Base-by-base conservation (phyloP, 2,888 invertebrate genomes). In the Brachylomia viminalis region DNA sequence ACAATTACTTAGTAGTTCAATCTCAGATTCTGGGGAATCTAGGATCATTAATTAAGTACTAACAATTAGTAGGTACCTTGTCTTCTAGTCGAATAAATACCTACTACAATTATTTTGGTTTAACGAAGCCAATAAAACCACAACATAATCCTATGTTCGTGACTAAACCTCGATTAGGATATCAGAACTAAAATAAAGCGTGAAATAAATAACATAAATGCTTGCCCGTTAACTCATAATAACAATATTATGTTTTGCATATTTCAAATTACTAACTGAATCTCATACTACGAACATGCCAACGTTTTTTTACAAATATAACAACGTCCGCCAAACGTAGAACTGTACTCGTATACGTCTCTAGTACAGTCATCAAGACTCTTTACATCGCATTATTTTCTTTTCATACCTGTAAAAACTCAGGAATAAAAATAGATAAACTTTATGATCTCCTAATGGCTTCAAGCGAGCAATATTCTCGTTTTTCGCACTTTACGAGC, bases 331-430 rank as follows among this genome's bases (percentile, higher is more conserved):
- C 56, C 10, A 52, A 38, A 58, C 45, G 56, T 84, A 59, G 6
- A 71, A 8, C 30, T 47, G 47, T 45, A n/a, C n/a, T 54, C 13
- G 20, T 75, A 45, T 49, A 80, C 59, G 71, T n/a, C 17, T 79
- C 54, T 56, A 59, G 67, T 58, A 69, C 0, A 72, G 49, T 61
- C 67, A 69, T 72, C 67, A 86, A 80, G 56, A 76, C 47, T 82
- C 72, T 80, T 83, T 82, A 78, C 77, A 80, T 65, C 61, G 77
- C 75, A 84, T 85, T 80, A 79, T 65, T 83, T 82, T 82, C 70
- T 75, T 80, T 84, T 80, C 76, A 83, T 80, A 89, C 86, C 86
- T 86, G 84, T 82, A 74, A 82, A 71, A 86, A 86, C 77, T 83
- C 78, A 64, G 72, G 49, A 75, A 75, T 79, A 80, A 74, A 87